Evolutionary conservation across 2,113 vertebrate genomes (phyloP), one percentile per base, ranked within the genome.

Genomic region (Psittacara wagleri): DNA sequence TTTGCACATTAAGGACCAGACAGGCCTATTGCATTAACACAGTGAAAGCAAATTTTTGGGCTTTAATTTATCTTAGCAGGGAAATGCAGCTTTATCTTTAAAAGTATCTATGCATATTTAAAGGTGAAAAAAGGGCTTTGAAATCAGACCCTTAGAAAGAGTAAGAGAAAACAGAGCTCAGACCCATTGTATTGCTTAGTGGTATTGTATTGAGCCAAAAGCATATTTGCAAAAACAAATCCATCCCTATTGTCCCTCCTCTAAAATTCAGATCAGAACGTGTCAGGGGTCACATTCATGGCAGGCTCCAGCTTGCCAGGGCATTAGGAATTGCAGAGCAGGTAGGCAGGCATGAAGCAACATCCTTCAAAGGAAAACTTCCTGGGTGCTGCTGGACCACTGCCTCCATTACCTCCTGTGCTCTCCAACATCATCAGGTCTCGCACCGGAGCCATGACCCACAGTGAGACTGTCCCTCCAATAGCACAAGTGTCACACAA

Each of bases 31-130:
- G 57, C 86, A 66, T 70, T 75, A 78, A n/a, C 0, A 1, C 33
- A 37, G 41, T 0, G 0, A 86, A 78, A 2, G 0, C 62, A 76
- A 39, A 72, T 67, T 62, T 67, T 15, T 15, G 49, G 61, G 24
- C n/a, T 95, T 84, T 79, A 91, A 96, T 88, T 88, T 86, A 94
- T 49, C 64, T 3, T 10, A 91, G 72, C 23, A 62, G 46, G 37
- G 31, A 52, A 88, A 62, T 0, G 1, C 20, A 5, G 4, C 10
- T 68, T 15, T 44, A 49, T 52, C 67, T 90, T 67, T 88, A 52
- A 84, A 80, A 54, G 16, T 61, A 79, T n/a, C 52, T 67, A 2
- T 25, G 31, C 25, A 29, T 81, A 49, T 44, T 88, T 76, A 83
- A 89, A 83, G 55, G 23, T 27, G 4, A 59, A 77, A 51, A 68